phyloP scores from a whole-genome alignment of 2,797 vertebrate species.

The Harpagifer antarcticus region DNA sequence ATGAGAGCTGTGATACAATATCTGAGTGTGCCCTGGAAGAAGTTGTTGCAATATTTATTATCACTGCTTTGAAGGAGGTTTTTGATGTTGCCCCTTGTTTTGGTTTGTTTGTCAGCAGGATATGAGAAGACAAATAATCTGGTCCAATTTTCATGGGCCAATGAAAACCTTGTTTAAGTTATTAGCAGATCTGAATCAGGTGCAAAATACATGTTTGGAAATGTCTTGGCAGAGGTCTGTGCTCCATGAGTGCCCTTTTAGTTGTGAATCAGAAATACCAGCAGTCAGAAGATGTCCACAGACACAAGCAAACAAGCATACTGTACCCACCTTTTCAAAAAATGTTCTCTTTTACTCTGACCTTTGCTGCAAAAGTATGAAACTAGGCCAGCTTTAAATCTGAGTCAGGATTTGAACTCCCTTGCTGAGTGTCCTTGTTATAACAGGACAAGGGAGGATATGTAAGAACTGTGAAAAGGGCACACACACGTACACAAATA shows the following conservation, averaged over 20 bases:
- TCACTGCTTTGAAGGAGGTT: too few relatives aligned
- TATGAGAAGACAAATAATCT: too few relatives aligned
- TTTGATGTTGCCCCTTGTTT: too few relatives aligned
- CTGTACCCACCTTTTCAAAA: constrained; percentile 3
- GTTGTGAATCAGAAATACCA: neutral
- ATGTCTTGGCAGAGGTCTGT: too few relatives aligned
- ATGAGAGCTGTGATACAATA: constrained; percentile 1
- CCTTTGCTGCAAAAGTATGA: constrained; percentile 31
- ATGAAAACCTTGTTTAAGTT: too few relatives aligned
- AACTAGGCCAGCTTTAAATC: constrained; percentile 42
- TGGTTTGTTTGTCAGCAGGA: too few relatives aligned
- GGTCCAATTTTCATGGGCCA: too few relatives aligned
- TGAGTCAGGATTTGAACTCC: constrained; percentile 47
- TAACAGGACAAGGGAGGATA: constrained; percentile 25
- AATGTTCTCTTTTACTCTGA: constrained; percentile 32
- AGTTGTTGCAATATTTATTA: neutral
- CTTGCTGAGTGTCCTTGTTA: constrained; percentile 58
- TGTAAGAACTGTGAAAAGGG: constrained; percentile 34
- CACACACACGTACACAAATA: constrained; percentile 1
- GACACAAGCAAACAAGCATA: neutral
- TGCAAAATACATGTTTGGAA: too few relatives aligned
- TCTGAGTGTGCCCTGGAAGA: neutral
- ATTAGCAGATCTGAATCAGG: too few relatives aligned
- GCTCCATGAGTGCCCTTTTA: too few relatives aligned
- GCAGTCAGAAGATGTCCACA: neutral